Base-by-base conservation (phyloP, 2,888 invertebrate genomes). In the Amorpha juglandis region DNA sequence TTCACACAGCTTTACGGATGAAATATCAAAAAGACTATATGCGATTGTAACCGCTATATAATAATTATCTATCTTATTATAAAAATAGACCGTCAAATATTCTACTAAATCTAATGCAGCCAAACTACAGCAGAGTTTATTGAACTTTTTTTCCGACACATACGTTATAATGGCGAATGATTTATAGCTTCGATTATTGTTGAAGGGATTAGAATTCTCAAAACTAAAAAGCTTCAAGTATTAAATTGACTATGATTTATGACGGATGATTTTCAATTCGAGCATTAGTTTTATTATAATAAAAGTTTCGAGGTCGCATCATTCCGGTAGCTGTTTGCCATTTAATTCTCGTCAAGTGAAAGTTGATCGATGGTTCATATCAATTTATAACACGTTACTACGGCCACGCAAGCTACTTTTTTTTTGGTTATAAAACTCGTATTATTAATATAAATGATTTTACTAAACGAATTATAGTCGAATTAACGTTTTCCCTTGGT, bases 301-400 rank as follows among this genome's bases (percentile, higher is more conserved):
- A 62, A 67, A 70, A 74, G 70, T 75, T 84, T 80, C 71, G 78
- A 81, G 83, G 82, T 77, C 82, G 75, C 65, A 68, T 73, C 77
- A 74, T 73, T 75, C 78, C 81, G 76, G 85, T 82, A 82, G 85
- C 81, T 63, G 77, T 75, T 76, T 71, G 70, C 71, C 70, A 69
- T 78, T 72, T 69, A 68, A 76, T 71, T 71, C 71, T 76, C 70
- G 68, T 73, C 73, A 66, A 81, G 86, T 84, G 88, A 88, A 88
- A 88, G 88, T 86, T 86, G 79, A 82, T 83, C 78, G 83, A 86
- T 83, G 78, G 70, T 75, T 68, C 70, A 68, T 68, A 69, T 69
- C 65, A 69, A 73, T 75, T 75, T 74, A 68, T 68, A 62, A 69
- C 72, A 71, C 73, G 71, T 72, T 70, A 67, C 69, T 64, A 68